Conservation (phyloP, 2,797 vertebrate genomes). For the Tokudaia muenninki region DNA sequence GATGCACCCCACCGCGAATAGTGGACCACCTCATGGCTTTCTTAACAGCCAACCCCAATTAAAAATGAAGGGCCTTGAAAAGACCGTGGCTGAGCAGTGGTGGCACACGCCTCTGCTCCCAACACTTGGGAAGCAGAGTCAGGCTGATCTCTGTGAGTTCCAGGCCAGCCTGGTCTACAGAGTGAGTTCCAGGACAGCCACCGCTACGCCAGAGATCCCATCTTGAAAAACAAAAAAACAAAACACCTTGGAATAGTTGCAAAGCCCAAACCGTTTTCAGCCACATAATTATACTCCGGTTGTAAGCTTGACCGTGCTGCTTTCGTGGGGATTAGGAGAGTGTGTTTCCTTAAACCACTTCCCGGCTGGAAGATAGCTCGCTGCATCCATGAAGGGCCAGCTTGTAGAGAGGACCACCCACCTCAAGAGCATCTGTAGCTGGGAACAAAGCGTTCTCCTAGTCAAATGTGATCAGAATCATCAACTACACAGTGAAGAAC, state of each 20-base stretch:
- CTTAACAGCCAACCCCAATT: background rate
- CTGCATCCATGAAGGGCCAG: background rate
- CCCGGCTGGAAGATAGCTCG: background rate
- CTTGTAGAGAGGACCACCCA: background rate
- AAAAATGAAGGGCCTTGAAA: conserved; percentile 10
- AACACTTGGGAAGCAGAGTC: background rate
- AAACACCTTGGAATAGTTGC: conserved; percentile 47
- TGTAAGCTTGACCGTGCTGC: background rate
- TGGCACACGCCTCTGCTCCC: background rate
- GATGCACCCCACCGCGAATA: background rate
- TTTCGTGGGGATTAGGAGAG: background rate
- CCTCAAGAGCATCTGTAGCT: background rate
- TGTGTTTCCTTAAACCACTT: background rate
- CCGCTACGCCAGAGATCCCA: background rate
- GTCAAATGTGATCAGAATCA: background rate
- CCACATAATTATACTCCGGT: background rate
- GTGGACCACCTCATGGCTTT: background rate
- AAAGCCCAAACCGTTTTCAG: background rate
- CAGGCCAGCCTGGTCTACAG: background rate
- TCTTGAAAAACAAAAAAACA: background rate
- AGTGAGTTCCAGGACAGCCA: background rate
- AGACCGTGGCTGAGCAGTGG: background rate
- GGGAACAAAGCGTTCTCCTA: conserved; percentile 33
- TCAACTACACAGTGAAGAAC: background rate
- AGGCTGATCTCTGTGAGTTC: background rate